Evolutionary conservation across 2,888 invertebrate species (phyloP), one percentile per base, ranked within the genome.

Genomic region (Malacosoma neustria): DNA sequence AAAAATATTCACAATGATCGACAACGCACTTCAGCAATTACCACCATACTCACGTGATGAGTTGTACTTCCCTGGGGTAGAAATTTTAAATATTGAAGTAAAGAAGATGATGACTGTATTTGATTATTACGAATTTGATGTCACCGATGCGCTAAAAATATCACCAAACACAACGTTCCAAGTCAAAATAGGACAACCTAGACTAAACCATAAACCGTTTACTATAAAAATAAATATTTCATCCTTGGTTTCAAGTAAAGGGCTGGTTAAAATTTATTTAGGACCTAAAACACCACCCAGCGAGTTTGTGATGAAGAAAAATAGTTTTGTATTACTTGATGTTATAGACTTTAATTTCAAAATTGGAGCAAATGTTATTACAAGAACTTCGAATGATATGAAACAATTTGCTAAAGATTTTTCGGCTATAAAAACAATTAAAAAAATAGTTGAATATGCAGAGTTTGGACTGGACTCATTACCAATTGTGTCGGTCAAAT

Each of bases 141-240:
- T 90, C 31, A 89, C 88, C 43, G 89, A 90, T 53, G 89, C 88
- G 45, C 72, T 86, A n/a, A 76, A 71, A 61, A 56, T 65, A 45
- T 58, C 57, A 29, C 58, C 47, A 38, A 68, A 69, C 36, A 62
- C 63, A 3, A 64, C 67, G 14, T 76, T 77, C 37, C 77, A 81
- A 50, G 72, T 82, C 2, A 81, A 79, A 55, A 66, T 85, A 40
- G 63, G 62, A 32, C 92, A 93, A 63, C 73, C 87, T 39, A 90
- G 93, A 54, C 74, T 94, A 36, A 92, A 90, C 62, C 90, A 92
- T 72, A 90, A 92, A 50, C 89, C 90, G 4, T 93, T 93, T 79
- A 84, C 82, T 41, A 84, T 91, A 49, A 89, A 89, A 61, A 74
- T 92, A 32, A 85, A 87, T 34, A 80, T 93, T 30, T 80, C 87